phyloP scores from a whole-genome alignment of 2,888 invertebrate species.

The Belgica antarctica region DNA sequence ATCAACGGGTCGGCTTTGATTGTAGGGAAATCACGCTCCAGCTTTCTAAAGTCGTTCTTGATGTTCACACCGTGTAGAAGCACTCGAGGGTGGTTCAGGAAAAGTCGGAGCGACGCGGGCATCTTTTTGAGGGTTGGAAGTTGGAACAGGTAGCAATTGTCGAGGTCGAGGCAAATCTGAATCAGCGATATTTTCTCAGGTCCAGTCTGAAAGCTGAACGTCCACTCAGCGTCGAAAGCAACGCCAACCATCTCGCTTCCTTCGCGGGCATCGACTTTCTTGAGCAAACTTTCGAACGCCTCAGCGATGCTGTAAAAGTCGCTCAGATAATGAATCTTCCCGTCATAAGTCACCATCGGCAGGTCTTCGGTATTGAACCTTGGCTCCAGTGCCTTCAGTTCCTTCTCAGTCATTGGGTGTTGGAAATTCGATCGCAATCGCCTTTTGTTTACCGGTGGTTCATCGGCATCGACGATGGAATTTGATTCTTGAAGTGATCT shows the following conservation, averaged over 20 bases:
- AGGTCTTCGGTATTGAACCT: constrained; percentile 43
- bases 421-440: background rate
- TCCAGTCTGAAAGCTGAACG: constrained; percentile 61
- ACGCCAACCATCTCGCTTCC: constrained; percentile 55
- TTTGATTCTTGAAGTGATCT: background rate
- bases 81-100: constrained; percentile 61
- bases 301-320: constrained; percentile 56
- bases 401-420: background rate
- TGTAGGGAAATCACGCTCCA: constrained; percentile 62
- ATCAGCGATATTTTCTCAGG: constrained; percentile 62
- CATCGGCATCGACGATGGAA: background rate
- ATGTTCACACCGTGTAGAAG: constrained; percentile 64
- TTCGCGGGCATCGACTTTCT: constrained; percentile 51
- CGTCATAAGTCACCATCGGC: constrained; percentile 49
- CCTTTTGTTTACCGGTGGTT: background rate
- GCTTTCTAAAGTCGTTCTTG: constrained; percentile 63
- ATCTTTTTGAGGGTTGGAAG: constrained; percentile 59
- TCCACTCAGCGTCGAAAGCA: constrained; percentile 69
- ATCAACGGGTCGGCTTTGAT: constrained; percentile 58
- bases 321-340: constrained; percentile 52
- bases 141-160: constrained; percentile 61
- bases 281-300: constrained; percentile 56
- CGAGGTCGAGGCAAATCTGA: constrained; percentile 60
- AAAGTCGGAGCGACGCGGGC: constrained; percentile 58
- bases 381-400: background rate